Base-by-base conservation (phyloP, 2,888 invertebrate genomes). In the Aradus depressus region DNA sequence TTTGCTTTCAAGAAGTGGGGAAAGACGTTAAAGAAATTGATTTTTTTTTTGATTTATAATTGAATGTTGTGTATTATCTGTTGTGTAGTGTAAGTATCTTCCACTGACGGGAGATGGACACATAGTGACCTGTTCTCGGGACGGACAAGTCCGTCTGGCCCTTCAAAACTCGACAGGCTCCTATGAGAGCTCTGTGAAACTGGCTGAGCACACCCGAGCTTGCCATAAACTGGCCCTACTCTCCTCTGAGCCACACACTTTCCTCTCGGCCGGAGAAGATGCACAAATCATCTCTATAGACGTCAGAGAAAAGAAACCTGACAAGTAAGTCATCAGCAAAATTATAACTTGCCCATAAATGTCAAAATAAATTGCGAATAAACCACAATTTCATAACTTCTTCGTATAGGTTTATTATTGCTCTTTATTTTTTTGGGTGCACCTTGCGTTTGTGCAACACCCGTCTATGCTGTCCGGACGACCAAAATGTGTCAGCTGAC, bases 221-320 rank as follows among this genome's bases (percentile, higher is more conserved):
- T 87, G 87, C 23, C 89, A 93, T 70, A 92, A 91, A 72, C 69
- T 95, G 59, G 80, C 87, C 51, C 72, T 89, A 57, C 75, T 83
- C 59, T 73, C 77, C 6, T 79, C 81, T 52, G 80, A 81, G 58
- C 87, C 89, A 1, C 82, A 87, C 65, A 73, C 87, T 16, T 59
- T 65, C 43, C 72, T 92, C 22, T 89, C 87, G 58, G 90, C 84
- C 59, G 93, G 91, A 1, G 92, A 93, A 70, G 93, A 95, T 71
- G 86, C 84, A 0, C 71, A 78, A 52, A 81, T 91, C 6, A 77
- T 82, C 64, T 80, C 81, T 62, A 79, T 84, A 57, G 95, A 95
- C 71, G 75, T 93, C 52, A 74, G 95, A 41, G 75, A 78, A 56
- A 75, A 76, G 34, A 78, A 76, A 63, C 75, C 82, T 31, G 71